These are phyloP conservation scores for Macrocentrus cingulum DNA, from an alignment of 1,140 invertebrate species.

Conservation along the genomic window DNA sequence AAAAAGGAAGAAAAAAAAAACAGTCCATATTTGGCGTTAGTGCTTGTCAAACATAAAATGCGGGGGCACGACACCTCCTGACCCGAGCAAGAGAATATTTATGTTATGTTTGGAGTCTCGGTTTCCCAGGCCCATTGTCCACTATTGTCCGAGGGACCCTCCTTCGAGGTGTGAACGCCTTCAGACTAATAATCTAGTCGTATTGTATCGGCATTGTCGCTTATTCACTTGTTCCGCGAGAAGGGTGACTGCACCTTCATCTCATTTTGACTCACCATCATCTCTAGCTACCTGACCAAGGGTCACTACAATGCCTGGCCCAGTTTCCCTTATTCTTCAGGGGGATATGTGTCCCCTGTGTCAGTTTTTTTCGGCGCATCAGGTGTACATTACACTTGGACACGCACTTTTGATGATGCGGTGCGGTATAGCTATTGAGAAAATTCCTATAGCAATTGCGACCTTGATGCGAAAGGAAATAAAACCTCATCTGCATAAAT, in stretches of 20 bases:
- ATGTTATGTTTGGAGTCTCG: constrained; percentile 59
- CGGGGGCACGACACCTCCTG: constrained; percentile 12
- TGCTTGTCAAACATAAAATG: no score
- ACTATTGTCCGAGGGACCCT: constrained; percentile 52
- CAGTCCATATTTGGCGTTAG: no score
- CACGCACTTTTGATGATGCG: no score
- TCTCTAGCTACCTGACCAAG: constrained; percentile 34
- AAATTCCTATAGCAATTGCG: no score
- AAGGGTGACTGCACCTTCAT: constrained; percentile 1
- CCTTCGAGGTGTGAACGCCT: constrained; percentile 57
- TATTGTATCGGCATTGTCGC: constrained; percentile 54
- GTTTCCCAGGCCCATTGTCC: constrained; percentile 55
- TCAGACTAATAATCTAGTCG: constrained; percentile 55
- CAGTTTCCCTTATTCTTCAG: background rate
- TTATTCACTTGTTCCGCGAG: constrained; percentile 42
- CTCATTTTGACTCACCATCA: background rate
- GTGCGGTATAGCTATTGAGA: no score
- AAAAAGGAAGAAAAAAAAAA: background rate
- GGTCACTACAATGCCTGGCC: constrained; percentile 30
- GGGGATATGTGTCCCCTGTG: constrained; percentile 6
- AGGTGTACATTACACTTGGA: no score
- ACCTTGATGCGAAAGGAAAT: no score
- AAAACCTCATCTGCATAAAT: no score
- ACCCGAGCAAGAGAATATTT: constrained; percentile 57
- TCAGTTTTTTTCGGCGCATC: background rate